Evolutionary conservation across 1,140 invertebrate genomes (phyloP).

Genomic region (Trachymyrmex cornetzi): DNA sequence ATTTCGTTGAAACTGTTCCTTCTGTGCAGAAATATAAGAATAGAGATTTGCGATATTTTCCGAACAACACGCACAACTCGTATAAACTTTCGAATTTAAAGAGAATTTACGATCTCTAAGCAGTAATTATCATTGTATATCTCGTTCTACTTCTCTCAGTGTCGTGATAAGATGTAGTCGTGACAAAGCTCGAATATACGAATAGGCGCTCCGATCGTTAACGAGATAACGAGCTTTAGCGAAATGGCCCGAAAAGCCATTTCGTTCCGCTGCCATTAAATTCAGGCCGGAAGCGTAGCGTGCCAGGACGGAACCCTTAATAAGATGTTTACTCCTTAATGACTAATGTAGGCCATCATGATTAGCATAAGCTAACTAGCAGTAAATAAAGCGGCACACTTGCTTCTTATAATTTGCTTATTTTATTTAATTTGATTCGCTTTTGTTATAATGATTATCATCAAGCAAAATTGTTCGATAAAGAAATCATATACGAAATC

Average conservation of each 20-base stretch:
- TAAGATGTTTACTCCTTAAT: constrained; percentile 67
- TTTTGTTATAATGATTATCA: neutral
- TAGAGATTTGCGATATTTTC: neutral
- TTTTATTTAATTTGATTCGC: neutral
- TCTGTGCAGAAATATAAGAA: neutral
- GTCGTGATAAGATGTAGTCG: constrained; percentile 23
- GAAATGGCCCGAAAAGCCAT: constrained; percentile 64
- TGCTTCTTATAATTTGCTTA: neutral
- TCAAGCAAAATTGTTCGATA: neutral
- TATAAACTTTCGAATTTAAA: neutral
- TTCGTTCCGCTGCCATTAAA: constrained; percentile 62
- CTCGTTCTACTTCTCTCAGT: neutral
- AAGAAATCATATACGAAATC: neutral
- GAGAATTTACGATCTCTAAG: neutral
- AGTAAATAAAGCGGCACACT: constrained; percentile 15
- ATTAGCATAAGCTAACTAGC: constrained; percentile 53
- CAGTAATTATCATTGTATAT: constrained; percentile 24
- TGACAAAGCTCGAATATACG: constrained; percentile 66
- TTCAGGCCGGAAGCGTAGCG: constrained; percentile 48
- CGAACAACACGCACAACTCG: neutral
- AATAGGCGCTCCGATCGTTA: constrained; percentile 69
- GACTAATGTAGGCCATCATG: constrained; percentile 46
- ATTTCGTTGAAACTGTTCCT: no score
- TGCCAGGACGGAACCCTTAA: constrained; percentile 43
- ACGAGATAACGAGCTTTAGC: constrained; percentile 71